Conservation (phyloP, 2,888 invertebrate genomes). For the Phyto melanocephala region DNA sequence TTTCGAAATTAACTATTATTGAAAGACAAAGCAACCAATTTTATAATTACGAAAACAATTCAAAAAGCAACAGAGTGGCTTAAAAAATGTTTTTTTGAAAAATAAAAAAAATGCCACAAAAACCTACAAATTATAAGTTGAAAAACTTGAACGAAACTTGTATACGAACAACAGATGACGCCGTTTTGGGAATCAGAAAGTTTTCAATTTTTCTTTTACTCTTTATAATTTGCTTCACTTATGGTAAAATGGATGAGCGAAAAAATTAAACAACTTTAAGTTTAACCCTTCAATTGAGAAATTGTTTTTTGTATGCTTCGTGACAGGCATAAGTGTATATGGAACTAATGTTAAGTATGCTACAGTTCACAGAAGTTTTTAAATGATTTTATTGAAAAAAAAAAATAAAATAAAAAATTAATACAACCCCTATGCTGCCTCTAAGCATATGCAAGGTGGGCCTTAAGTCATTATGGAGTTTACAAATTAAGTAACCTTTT, state of each 20-base stretch:
- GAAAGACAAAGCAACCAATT: conserved; percentile 25
- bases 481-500: too few relatives aligned
- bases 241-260: conserved; percentile 34
- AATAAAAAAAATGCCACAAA: background rate
- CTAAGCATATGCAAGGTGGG: too few relatives aligned
- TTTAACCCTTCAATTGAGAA: conserved; percentile 55
- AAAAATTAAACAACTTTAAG: conserved; percentile 13
- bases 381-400: too few relatives aligned
- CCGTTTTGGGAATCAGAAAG: conserved; percentile 60
- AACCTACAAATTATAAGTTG: conserved; percentile 8
- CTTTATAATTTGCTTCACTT: conserved; percentile 43
- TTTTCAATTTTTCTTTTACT: conserved; percentile 41
- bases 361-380: too few relatives aligned
- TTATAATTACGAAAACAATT: conserved; percentile 16
- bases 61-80: background rate
- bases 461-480: too few relatives aligned
- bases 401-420: too few relatives aligned
- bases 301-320: conserved; percentile 23
- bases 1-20: background rate
- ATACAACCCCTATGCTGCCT: too few relatives aligned
- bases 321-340: background rate
- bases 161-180: conserved; percentile 59
- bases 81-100: background rate
- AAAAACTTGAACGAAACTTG: conserved; percentile 32
- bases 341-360: background rate